Conservation (phyloP, 2,888 invertebrate genomes). For the Siphonodentalium dalli region DNA sequence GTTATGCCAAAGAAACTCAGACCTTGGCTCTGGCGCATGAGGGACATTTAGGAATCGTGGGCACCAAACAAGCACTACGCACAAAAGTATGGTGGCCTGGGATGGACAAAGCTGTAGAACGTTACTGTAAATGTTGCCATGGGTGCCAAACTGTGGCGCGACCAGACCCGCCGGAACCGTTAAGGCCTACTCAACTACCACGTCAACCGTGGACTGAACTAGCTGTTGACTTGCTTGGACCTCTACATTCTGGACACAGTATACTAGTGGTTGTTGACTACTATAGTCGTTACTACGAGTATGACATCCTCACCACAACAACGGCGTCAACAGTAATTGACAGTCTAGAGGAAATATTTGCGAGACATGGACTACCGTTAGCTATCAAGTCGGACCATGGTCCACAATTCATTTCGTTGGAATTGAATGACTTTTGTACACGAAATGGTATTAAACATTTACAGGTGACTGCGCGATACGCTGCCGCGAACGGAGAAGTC, state of each 20-base stretch:
- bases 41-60: constrained; percentile 22
- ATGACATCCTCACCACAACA: too few relatives aligned
- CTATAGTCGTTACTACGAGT: constrained; percentile 11
- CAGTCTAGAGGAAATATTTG: too few relatives aligned
- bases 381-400: neutral
- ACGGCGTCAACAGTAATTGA: too few relatives aligned
- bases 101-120: constrained; percentile 12
- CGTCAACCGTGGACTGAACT: constrained; percentile 10
- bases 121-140: constrained; percentile 8
- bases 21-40: constrained; percentile 19
- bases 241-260: constrained; percentile 16
- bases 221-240: constrained; percentile 18
- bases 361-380: too few relatives aligned
- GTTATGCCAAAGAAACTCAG: constrained; percentile 7
- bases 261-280: constrained; percentile 22
- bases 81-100: too few relatives aligned
- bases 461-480: constrained; percentile 3
- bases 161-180: constrained; percentile 8
- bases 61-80: constrained; percentile 11
- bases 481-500: too few relatives aligned
- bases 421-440: constrained; percentile 8
- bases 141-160: constrained; percentile 16
- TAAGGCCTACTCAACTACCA: constrained; percentile 7
- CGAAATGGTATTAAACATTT: constrained; percentile 11
- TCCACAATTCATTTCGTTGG: constrained; percentile 8